Evolutionary conservation across 2,797 vertebrate genomes (phyloP).

Genomic region (Amniataba percoides): DNA sequence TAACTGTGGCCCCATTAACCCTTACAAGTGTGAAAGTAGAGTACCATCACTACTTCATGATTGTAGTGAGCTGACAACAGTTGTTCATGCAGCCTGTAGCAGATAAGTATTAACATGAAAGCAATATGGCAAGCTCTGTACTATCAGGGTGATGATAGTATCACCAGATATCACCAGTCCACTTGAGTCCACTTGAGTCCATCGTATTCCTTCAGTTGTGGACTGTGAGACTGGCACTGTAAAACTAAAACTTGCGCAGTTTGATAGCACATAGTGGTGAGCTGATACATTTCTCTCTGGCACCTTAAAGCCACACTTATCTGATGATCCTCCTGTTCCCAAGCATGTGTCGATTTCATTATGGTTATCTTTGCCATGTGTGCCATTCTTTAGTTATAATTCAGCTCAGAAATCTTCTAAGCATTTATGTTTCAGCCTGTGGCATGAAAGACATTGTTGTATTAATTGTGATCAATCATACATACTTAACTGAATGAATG

Average conservation of each 20-base stretch:
- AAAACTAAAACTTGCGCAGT: not conserved
- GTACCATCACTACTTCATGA: not conserved
- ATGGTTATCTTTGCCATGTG: not conserved
- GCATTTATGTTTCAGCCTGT: not conserved
- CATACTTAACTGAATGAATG: conserved; percentile 13
- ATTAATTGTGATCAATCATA: not conserved
- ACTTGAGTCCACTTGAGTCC: no score
- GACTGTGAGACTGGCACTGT: not conserved
- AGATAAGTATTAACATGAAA: not conserved
- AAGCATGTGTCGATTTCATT: not conserved
- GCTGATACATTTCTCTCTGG: not conserved
- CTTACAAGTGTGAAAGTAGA: conserved; percentile 6
- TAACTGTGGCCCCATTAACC: conserved; percentile 42
- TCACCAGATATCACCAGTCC: not conserved
- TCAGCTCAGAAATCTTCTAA: conserved; percentile 1
- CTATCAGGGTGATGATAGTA: no score
- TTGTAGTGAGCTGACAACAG: conserved; percentile 9
- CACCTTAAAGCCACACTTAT: not conserved
- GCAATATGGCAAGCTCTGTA: not conserved
- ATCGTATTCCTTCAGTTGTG: no score
- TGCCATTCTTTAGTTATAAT: not conserved
- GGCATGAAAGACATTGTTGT: conserved; percentile 1
- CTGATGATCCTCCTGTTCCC: conserved; percentile 1
- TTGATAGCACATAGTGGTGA: not conserved
- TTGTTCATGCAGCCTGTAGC: conserved; percentile 14